Evolutionary conservation across 2,797 vertebrate species (phyloP), one percentile per base, ranked within the genome.

Genomic region (Falco berigora): DNA sequence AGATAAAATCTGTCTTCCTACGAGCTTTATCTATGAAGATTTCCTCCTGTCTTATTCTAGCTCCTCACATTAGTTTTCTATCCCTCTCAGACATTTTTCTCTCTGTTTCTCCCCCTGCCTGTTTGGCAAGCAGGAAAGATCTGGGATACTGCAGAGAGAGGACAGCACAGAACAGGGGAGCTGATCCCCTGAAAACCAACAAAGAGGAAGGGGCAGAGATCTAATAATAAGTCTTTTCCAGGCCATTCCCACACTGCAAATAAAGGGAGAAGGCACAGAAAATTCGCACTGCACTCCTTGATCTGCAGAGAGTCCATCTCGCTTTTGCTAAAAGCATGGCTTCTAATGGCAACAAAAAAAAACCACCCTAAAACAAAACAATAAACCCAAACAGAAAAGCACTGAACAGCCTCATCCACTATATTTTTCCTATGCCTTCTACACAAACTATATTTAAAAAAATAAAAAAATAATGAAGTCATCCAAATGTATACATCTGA

Each of bases 1-100:
- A 94, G 95, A 95, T 95, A 95, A 94, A 77, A 96, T 96, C 94
- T 92, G 86, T 74, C 63, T 53, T 89, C 68, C 49, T 74, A 84
- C 32, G 53, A 92, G 74, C 86, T 76, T 89, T 63, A 91, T 92
- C 77, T 89, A 16, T 56, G 23, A 95, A 84, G 55, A 66, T 80
- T 93, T 93, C 61, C 46, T 94, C 56, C 80, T 77, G 74, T 68
- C 67, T 91, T 78, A 73, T 79, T 88, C 36, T 56, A 62, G 52
- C 52, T 84, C 24, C 67, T 79, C 47, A 73, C 36, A 73, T 81
- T 73, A 66, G 24, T 88, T 89, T 83, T 86, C 79, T 69, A 42
- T 34, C 59, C 34, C 55, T 81, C 71, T 76, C 77, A 88, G 80
- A 38, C 20, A 14, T 50, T 30, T 75, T 94, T 92, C 59, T 44